These are phyloP conservation scores for Aphaenogaster floridana DNA, from an alignment of 1,140 invertebrate species.

Conservation along the genomic window DNA sequence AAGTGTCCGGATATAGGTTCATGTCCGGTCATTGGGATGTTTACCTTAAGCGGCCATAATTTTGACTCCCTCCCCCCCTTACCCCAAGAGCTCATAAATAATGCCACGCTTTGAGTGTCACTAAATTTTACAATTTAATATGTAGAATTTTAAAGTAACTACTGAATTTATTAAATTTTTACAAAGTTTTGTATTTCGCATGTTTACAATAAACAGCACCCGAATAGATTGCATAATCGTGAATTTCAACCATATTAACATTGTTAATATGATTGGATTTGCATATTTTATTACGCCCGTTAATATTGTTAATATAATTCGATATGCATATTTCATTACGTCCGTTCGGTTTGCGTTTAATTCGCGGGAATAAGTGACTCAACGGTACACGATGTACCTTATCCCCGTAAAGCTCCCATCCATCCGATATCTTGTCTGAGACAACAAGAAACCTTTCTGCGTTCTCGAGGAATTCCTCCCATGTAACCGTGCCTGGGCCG, in stretches of 20 bases:
- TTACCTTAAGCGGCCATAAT: neutral
- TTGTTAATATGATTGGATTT: neutral
- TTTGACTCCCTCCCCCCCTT: neutral
- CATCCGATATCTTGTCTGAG: slow-evolving; percentile 81
- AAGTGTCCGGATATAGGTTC: no score
- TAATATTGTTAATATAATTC: neutral
- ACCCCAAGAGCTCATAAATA: neutral
- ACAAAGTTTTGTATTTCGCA: neutral
- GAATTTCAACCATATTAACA: neutral
- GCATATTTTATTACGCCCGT: neutral
- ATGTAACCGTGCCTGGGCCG: slow-evolving; percentile 83
- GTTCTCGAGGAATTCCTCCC: slow-evolving; percentile 84
- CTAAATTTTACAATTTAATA: neutral
- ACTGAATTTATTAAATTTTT: neutral
- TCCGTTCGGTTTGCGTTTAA: neutral
- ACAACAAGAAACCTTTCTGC: slow-evolving; percentile 79
- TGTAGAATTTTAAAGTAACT: neutral
- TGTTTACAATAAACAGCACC: neutral
- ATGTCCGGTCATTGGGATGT: no score
- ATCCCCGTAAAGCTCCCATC: slow-evolving; percentile 82
- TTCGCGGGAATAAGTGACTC: neutral
- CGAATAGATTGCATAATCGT: neutral
- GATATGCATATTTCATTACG: neutral
- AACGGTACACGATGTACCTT: slow-evolving; percentile 76
- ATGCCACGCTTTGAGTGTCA: neutral